Evolutionary conservation across 2,888 invertebrate species (phyloP).

Genomic region (Gerris lacustris): DNA sequence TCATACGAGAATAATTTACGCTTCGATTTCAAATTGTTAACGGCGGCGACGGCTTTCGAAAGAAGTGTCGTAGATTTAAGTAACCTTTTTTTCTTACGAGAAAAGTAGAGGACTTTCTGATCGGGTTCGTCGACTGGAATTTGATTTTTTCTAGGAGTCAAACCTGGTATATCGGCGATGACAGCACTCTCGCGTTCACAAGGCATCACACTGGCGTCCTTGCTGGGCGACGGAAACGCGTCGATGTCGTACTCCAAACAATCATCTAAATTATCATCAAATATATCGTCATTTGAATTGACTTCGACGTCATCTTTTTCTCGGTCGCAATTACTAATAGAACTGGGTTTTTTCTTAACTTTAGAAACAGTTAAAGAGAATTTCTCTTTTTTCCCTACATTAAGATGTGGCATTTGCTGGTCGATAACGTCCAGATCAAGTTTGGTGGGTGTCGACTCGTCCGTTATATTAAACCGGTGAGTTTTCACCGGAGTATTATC

Average conservation of each 20-base stretch:
- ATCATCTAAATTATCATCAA: background rate
- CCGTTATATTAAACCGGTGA: no score
- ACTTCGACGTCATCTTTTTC: no score
- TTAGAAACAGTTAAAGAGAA: no score
- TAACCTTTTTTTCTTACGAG: background rate
- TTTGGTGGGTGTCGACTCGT: no score
- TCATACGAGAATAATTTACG: background rate
- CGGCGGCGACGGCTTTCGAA: background rate
- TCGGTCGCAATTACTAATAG: no score
- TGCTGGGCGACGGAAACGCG: background rate
- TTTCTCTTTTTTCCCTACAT: no score
- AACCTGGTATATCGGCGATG: background rate
- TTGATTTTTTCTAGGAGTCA: background rate
- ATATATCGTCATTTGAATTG: background rate
- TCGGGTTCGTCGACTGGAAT: no score
- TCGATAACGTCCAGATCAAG: no score
- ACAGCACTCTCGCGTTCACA: background rate
- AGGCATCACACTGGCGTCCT: background rate
- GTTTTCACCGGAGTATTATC: no score
- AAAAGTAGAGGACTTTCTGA: background rate
- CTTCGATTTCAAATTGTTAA: background rate
- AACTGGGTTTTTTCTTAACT: no score
- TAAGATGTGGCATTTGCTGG: no score
- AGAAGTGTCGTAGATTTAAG: background rate
- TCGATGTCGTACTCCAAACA: background rate